Base-by-base conservation (phyloP, 2,113 vertebrate species). In the Cyanoramphus novaezelandiae region DNA sequence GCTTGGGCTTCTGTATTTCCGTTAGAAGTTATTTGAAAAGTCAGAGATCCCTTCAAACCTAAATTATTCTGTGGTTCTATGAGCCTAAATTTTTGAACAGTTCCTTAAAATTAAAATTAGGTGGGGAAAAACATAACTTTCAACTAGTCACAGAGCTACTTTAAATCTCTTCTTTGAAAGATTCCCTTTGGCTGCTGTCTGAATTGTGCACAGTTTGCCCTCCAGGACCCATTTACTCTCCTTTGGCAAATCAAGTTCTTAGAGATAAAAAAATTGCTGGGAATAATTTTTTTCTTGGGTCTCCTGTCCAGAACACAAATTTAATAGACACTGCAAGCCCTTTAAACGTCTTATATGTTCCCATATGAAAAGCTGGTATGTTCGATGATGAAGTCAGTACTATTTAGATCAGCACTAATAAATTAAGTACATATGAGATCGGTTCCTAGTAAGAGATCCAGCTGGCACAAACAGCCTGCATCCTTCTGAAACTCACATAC, bases 51-150 rank as follows among this genome's bases (percentile, higher is more conserved):
- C 83, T 87, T 93, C 69, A 72, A 91, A 75, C 47, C 77, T 95
- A 69, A 94, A 88, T 93, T 95, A 96, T 93, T 90, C 75, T 80
- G 63, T 83, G 90, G 18, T 92, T 88, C 82, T 93, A 5, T 68
- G 79, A 88, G 44, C 79, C 57, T 97, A 77, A 92, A 93, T 93
- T 96, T 96, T 95, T 97, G 31, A 97, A 82, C 80, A 86, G 72
- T 78, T 94, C 33, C 83, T 95, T 95, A 94, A 94, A 95, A 96
- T 90, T 88, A 94, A 96, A 92, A 95, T 94, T 59, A 94, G 72
- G 13, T 91, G 23, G 80, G 93, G 93, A 84, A 92, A 94, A 86
- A 52, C 2, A 0, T 86, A 88, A 91, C 86, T 95, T 97, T 93
- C 69, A 96, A 65, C 69, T 94, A 90, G 80, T 69, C 83, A 78